Percentiles rank a stretch among this genome's conserved stretches.
Conservation (phyloP, 2,113 vertebrate genomes). For the Sialia sialis region DNA sequence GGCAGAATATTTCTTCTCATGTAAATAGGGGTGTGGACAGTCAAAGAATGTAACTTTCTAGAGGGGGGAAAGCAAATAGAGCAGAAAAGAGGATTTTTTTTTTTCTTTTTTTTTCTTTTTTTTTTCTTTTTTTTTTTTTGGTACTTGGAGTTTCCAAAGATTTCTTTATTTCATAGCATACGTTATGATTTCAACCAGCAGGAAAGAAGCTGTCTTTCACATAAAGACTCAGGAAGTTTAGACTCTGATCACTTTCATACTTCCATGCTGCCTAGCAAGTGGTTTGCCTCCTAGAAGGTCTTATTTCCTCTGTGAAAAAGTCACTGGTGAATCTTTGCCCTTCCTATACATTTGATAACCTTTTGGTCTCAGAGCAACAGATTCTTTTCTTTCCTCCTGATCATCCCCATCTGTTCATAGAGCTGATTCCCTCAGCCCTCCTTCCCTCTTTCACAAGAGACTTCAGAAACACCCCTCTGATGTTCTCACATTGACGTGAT, state of each 20-base stretch:
- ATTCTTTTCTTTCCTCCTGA: background rate
- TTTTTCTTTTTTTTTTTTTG: background rate
- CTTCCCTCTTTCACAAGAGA: background rate
- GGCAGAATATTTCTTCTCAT: slow-evolving; percentile 61
- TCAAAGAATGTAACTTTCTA: slow-evolving; percentile 71
- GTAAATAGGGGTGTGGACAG: slow-evolving; percentile 64
- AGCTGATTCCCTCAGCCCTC: background rate
- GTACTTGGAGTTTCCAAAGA: slow-evolving; percentile 33
- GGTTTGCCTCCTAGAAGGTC: slow-evolving; percentile 1
- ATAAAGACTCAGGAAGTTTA: slow-evolving; percentile 42
- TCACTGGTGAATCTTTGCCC: background rate
- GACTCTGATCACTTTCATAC: slow-evolving; percentile 61
- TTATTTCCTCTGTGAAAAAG: background rate
- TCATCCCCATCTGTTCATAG: background rate
- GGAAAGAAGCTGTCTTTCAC: slow-evolving; percentile 51
- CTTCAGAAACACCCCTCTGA: background rate
- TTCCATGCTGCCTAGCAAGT: slow-evolving; percentile 3
- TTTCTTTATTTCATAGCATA: slow-evolving; percentile 65
- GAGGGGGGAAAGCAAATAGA: slow-evolving; percentile 61
- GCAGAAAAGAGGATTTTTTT: slow-evolving; percentile 61
- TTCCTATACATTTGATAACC: background rate
- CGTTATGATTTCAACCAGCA: background rate
- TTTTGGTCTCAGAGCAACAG: background rate
- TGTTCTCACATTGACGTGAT: slow-evolving; percentile 30
- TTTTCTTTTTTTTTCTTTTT: slow-evolving; percentile 1